Conservation (phyloP, 2,888 invertebrate genomes). For the Trimorus sp. region DNA sequence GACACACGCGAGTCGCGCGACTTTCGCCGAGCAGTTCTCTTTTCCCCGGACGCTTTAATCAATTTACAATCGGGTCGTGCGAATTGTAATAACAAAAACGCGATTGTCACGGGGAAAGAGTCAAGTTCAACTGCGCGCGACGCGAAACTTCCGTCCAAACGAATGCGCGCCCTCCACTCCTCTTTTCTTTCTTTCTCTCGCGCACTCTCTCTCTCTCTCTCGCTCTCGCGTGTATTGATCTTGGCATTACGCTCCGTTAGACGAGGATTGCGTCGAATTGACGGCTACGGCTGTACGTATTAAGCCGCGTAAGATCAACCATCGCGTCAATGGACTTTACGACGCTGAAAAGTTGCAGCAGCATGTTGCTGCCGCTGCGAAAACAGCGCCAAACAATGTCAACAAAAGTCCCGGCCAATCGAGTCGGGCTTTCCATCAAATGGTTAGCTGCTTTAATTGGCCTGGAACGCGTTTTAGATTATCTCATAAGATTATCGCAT, state of each 20-base stretch:
- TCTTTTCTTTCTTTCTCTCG: too few species aligned
- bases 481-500: slow-evolving; percentile 15
- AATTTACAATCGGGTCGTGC: slow-evolving; percentile 9
- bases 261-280: slow-evolving; percentile 76
- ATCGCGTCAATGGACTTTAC: slow-evolving; percentile 53
- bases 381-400: slow-evolving; percentile 25
- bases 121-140: slow-evolving; percentile 50
- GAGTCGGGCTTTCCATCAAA: slow-evolving; percentile 14
- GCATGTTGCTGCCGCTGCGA: neutral
- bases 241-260: slow-evolving; percentile 76
- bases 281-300: slow-evolving; percentile 72
- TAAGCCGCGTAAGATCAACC: slow-evolving; percentile 68
- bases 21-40: slow-evolving; percentile 4
- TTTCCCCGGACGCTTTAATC: slow-evolving; percentile 1
- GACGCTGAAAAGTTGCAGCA: slow-evolving; percentile 41
- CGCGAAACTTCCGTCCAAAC: slow-evolving; percentile 43
- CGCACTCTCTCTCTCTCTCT: neutral
- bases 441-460: slow-evolving; percentile 15
- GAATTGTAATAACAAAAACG: slow-evolving; percentile 20
- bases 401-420: slow-evolving; percentile 4
- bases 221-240: slow-evolving; percentile 73
- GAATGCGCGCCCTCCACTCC: slow-evolving; percentile 3
- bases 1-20: neutral
- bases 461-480: slow-evolving; percentile 8
- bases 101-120: slow-evolving; percentile 22